These are phyloP conservation scores for Temnothorax ravouxi DNA, from an alignment of 2,888 invertebrate species.

Conservation along the genomic window DNA sequence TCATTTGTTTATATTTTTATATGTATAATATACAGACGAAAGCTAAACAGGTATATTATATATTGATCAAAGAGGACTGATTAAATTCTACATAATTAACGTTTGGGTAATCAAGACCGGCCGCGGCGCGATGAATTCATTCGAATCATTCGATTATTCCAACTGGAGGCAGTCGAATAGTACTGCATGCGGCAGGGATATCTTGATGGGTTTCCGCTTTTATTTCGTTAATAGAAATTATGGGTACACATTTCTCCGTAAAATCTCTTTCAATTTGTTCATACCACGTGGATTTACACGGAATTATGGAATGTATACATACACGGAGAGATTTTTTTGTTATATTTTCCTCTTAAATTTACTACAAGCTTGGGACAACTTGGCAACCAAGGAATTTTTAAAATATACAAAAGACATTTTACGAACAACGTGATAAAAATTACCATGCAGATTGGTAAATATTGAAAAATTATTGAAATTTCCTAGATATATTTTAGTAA, in stretches of 20 bases:
- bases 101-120: slow-evolving; percentile 25
- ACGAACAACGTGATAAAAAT: too few species aligned
- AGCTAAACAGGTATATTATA: neutral
- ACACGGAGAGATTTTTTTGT: too few species aligned
- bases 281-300: slow-evolving; percentile 1
- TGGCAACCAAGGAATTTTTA: too few species aligned
- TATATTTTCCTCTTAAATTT: too few species aligned
- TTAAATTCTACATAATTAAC: slow-evolving; percentile 34
- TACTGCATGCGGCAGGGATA: slow-evolving; percentile 25
- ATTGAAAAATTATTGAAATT: too few species aligned
- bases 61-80: neutral
- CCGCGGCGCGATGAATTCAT: slow-evolving; percentile 7
- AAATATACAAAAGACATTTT: too few species aligned
- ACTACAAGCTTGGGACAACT: too few species aligned
- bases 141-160: slow-evolving; percentile 33
- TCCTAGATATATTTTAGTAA: too few species aligned
- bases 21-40: neutral
- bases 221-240: slow-evolving; percentile 31
- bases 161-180: slow-evolving; percentile 22
- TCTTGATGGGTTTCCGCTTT: slow-evolving; percentile 18
- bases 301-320: slow-evolving; percentile 3
- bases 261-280: slow-evolving; percentile 22
- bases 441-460: too few species aligned
- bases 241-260: neutral
- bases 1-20: neutral